A percentile compares a stretch with the other conserved stretches of the same genome.
Conservation (phyloP, 64 coral and sea anemone genomes). For the Actinia equina region DNA sequence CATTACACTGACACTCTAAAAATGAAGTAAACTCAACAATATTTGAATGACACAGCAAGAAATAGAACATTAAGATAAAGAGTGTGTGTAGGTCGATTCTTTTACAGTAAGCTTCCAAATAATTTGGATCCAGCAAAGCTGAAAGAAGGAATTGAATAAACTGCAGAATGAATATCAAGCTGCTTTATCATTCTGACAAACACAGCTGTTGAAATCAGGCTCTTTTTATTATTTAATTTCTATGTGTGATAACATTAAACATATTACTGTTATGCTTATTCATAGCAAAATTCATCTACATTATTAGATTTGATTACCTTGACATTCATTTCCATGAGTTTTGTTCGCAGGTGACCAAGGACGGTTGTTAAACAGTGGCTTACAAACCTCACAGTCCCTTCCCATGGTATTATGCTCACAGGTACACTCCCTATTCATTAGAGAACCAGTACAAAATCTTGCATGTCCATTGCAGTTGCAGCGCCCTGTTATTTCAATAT, state of each 20-base stretch:
- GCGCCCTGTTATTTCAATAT: constrained; percentile 65
- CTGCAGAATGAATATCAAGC: too few species aligned
- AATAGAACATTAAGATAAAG: too few species aligned
- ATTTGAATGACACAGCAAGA: background rate
- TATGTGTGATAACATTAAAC: too few species aligned
- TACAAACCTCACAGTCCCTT: constrained; percentile 71
- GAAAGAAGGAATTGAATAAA: too few species aligned
- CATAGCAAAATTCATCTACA: too few species aligned
- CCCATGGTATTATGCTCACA: constrained; percentile 89
- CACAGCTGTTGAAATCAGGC: too few species aligned
- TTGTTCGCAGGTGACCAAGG: constrained; percentile 80
- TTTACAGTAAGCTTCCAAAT: background rate
- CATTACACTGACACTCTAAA: constrained; percentile 81
- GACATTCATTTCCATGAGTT: constrained; percentile 93
- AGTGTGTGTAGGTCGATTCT: background rate
- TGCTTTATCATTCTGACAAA: too few species aligned
- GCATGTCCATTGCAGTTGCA: constrained; percentile 92
- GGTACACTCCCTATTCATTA: constrained; percentile 57
- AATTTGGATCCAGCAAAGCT: too few species aligned
- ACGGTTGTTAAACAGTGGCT: constrained; percentile 78
- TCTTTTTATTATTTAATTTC: too few species aligned
- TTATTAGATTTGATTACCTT: constrained; percentile 40
- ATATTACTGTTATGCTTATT: too few species aligned
- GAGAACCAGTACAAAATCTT: constrained; percentile 53
- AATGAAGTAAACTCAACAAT: background rate